Conservation (phyloP, 2,888 invertebrate genomes). For the Argyresthia goedartella region DNA sequence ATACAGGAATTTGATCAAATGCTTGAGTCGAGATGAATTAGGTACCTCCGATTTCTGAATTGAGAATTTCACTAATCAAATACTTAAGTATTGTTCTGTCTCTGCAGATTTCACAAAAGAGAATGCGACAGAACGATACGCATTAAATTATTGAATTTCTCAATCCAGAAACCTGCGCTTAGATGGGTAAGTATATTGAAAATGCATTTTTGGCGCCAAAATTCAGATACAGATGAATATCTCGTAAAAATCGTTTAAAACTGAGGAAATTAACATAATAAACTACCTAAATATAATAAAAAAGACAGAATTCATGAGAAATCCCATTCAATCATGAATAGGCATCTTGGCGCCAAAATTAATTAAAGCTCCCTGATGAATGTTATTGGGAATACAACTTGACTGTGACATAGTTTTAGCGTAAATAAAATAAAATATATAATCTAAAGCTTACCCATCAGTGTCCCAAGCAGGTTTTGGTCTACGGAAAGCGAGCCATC, state of each 20-base stretch:
- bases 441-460: conserved; percentile 75
- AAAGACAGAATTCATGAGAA: not conserved
- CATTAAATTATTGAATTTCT: too few species aligned
- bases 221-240: not conserved
- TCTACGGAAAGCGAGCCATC: conserved; percentile 88
- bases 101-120: too few species aligned
- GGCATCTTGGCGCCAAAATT: not conserved
- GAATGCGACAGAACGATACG: too few species aligned
- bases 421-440: not conserved
- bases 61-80: too few species aligned
- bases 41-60: too few species aligned
- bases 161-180: too few species aligned
- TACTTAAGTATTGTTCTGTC: too few species aligned
- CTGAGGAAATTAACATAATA: not conserved
- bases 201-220: conserved; percentile 20
- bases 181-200: too few species aligned
- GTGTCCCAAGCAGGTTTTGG: conserved; percentile 81
- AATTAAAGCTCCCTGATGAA: not conserved
- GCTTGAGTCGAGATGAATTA: too few species aligned
- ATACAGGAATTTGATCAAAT: too few species aligned
- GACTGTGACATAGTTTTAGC: not conserved
- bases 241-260: not conserved
- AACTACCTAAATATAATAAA: not conserved
- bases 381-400: not conserved
- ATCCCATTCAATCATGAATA: not conserved